Percentiles rank a stretch among this genome's conserved stretches.
Evolutionary conservation across 1,140 invertebrate species (phyloP).

Genomic region (Tribolium madens): DNA sequence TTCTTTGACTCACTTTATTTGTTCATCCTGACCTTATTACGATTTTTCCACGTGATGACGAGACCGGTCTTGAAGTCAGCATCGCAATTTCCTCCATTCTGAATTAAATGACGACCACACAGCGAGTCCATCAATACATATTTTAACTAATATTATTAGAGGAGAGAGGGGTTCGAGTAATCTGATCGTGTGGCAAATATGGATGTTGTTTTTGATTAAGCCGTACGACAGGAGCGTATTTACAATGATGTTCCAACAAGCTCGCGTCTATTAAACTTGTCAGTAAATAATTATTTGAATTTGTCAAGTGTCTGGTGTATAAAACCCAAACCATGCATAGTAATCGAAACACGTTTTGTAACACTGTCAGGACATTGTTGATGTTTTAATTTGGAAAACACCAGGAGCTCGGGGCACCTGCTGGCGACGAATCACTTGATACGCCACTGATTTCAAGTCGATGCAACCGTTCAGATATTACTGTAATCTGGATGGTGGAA

Average conservation of each 20-base stretch:
- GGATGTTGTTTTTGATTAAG: slow-evolving; percentile 32
- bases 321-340: slow-evolving; percentile 15
- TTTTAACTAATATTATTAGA: slow-evolving; percentile 28
- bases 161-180: not conserved
- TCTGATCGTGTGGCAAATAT: slow-evolving; percentile 26
- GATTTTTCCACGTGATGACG: not conserved
- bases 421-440: not conserved
- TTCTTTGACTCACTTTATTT: slow-evolving; percentile 14
- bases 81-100: slow-evolving; percentile 13
- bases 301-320: slow-evolving; percentile 27
- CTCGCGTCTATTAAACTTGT: slow-evolving; percentile 23
- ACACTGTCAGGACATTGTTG: slow-evolving; percentile 34
- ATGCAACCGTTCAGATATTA: slow-evolving; percentile 17
- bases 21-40: slow-evolving; percentile 21
- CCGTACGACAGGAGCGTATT: slow-evolving; percentile 25
- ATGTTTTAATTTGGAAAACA: slow-evolving; percentile 35
- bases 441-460: slow-evolving; percentile 25
- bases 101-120: slow-evolving; percentile 25
- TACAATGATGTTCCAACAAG: slow-evolving; percentile 19
- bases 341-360: slow-evolving; percentile 6
- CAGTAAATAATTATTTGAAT: slow-evolving; percentile 29
- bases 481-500: slow-evolving; percentile 26
- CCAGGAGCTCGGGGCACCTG: slow-evolving; percentile 6
- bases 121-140: slow-evolving; percentile 25
- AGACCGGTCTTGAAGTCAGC: not conserved